Evolutionary conservation across 2,113 vertebrate species (phyloP), one percentile per base, ranked within the genome.

Genomic region (Gavia stellata): DNA sequence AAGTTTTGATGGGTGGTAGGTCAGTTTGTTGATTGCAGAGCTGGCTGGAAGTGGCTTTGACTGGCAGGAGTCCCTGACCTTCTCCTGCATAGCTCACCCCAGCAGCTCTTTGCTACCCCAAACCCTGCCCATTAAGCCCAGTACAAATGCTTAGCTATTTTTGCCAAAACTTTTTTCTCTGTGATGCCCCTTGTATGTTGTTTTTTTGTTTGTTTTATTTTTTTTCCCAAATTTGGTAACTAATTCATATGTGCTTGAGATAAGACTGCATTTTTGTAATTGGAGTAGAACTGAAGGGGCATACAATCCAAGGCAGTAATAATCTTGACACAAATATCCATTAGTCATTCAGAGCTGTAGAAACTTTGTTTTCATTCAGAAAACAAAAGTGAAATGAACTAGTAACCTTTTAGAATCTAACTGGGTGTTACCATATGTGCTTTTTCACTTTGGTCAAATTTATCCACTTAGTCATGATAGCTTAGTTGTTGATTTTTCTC

Each of bases 141-240:
- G 3, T 42, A 40, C 56, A 61, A 24, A 44, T n/a, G 29, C 36
- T 52, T 56, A 67, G 34, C 29, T 81, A 1, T 67, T 77, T 85
- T 62, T 42, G 31, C 6, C 6, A 29, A 50, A 56, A 10, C 4
- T 42, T 44, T 40, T 19, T 10, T 47, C 50, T 66, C 49, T 81
- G 24, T 83, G 31, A 10, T 83, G 49, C 9, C 83, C 7, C 15
- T 65, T 28, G 1, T 59, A 31, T 63, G 6, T 52, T 71, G 26
- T 4, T 38, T 67, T 55, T 56, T 44, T 8, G 36, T 12, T 63
- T 19, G 6, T 2, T 4, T 12, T 15, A 6, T 40, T 26, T 33
- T n/a, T 5, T 4, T 3, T 15, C 16, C 40, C 1, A 13, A n/a
- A 4, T 9, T 9, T 38, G 13, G 13, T 66, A 45, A 18, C 44